These are phyloP conservation scores for Galago senegalensis DNA, from an alignment of 2,797 vertebrate species.

Conservation along the genomic window DNA sequence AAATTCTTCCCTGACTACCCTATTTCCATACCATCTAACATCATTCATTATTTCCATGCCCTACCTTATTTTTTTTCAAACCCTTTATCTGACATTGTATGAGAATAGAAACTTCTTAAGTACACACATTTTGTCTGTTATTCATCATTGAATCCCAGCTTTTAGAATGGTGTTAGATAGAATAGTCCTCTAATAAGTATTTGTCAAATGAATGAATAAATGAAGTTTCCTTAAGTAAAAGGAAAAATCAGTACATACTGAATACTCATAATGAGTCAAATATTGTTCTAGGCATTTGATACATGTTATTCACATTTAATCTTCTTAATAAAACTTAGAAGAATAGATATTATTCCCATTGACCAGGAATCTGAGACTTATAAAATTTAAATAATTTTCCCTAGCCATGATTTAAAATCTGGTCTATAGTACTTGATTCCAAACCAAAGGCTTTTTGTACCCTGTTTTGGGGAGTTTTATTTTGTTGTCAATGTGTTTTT, in stretches of 20 bases:
- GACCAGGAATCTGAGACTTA: conserved; percentile 41
- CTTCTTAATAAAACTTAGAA: conserved; percentile 13
- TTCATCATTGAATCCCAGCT: not conserved
- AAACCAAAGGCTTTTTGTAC: conserved; percentile 46
- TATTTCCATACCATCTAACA: conserved; percentile 5
- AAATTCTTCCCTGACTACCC: not conserved
- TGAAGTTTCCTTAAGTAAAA: conserved; percentile 28
- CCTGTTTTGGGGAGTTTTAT: not conserved
- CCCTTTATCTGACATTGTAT: not conserved
- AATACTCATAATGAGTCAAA: conserved; percentile 6
- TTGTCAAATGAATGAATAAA: conserved; percentile 32
- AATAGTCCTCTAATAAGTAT: conserved; percentile 15
- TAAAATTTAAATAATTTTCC: conserved; percentile 61
- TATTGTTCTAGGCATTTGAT: conserved; percentile 30
- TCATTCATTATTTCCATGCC: not conserved
- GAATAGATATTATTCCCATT: conserved; percentile 8
- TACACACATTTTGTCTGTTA: conserved; percentile 14
- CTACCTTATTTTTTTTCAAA: not conserved
- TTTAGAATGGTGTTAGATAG: not conserved
- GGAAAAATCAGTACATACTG: not conserved
- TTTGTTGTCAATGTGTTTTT: too few species aligned
- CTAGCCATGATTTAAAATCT: conserved; percentile 7
- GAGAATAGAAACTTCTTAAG: conserved; percentile 8
- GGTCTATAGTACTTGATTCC: conserved; percentile 16
- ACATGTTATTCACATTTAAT: conserved; percentile 51